Evolutionary conservation across 2,797 vertebrate species (phyloP).

Genomic region (Sarcophilus harrisii): DNA sequence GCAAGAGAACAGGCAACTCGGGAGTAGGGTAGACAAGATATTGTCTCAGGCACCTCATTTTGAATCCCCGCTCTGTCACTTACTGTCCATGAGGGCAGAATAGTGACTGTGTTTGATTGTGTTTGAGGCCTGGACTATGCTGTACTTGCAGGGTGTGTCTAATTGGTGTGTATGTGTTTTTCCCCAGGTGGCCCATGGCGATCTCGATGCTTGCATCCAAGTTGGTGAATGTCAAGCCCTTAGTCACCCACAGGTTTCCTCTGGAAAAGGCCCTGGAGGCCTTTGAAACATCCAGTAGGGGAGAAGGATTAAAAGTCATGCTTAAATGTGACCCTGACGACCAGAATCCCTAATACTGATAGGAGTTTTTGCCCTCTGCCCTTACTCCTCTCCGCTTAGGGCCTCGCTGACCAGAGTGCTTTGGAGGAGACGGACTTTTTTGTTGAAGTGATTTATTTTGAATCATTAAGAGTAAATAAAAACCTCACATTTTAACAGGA

Average conservation of each 20-base stretch:
- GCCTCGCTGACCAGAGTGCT: neutral
- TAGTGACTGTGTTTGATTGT: neutral
- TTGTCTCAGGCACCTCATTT: neutral
- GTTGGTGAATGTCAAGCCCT: conserved; percentile 92
- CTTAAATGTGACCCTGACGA: conserved; percentile 95
- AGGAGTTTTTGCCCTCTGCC: neutral
- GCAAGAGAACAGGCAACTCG: neutral
- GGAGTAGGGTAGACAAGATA: neutral
- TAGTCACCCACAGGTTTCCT: conserved; percentile 96
- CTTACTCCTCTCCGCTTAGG: conserved; percentile 14
- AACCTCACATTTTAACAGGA: conserved; percentile 45
- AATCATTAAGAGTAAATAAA: conserved; percentile 39
- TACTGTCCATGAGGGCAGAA: neutral
- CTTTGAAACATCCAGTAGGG: conserved; percentile 93
- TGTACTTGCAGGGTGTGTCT: conserved; percentile 24
- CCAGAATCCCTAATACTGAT: conserved; percentile 88
- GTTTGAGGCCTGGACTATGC: neutral
- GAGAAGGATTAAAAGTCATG: conserved; percentile 96
- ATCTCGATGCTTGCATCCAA: conserved; percentile 94
- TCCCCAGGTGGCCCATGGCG: conserved; percentile 95
- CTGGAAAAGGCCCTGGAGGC: conserved; percentile 94
- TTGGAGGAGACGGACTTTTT: neutral
- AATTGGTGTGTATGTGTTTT: conserved; percentile 59
- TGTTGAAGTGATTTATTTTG: conserved; percentile 37
- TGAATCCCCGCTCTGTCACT: neutral